Conservation (phyloP, 2,113 vertebrate species). For the Cathartes aura region DNA sequence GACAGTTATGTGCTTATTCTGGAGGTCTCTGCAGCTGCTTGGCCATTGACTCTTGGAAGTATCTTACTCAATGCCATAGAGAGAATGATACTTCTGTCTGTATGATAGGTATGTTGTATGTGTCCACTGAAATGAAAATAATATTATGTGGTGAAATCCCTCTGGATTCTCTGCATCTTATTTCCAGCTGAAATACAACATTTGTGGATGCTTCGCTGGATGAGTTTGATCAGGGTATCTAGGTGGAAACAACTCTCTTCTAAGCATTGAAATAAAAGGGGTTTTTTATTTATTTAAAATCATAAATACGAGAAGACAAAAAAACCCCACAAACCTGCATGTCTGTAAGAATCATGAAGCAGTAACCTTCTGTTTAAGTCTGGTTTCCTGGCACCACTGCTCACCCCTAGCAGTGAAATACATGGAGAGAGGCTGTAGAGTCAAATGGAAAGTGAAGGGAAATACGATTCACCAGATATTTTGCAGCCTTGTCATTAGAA, state of each 20-base stretch:
- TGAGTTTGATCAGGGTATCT: background rate
- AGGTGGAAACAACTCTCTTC: background rate
- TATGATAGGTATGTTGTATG: background rate
- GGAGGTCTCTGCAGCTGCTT: background rate
- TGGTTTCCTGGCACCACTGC: background rate
- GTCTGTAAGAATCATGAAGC: background rate
- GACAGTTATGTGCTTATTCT: background rate
- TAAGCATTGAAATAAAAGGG: background rate
- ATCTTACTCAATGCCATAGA: background rate
- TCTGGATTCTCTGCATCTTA: background rate
- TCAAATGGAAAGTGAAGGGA: background rate
- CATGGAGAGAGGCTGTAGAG: background rate
- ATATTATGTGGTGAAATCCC: background rate
- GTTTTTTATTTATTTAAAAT: background rate
- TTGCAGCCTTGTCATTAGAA: background rate
- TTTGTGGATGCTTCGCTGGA: background rate
- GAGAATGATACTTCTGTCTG: background rate
- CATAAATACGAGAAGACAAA: background rate
- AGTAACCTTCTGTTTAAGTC: background rate
- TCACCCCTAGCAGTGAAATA: background rate
- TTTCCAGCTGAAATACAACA: background rate
- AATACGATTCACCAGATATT: accelerated
- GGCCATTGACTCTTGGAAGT: background rate
- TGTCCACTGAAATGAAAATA: background rate
- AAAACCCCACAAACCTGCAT: background rate